Base-by-base conservation (phyloP, 2,888 invertebrate genomes). In the Tinea trinotella region DNA sequence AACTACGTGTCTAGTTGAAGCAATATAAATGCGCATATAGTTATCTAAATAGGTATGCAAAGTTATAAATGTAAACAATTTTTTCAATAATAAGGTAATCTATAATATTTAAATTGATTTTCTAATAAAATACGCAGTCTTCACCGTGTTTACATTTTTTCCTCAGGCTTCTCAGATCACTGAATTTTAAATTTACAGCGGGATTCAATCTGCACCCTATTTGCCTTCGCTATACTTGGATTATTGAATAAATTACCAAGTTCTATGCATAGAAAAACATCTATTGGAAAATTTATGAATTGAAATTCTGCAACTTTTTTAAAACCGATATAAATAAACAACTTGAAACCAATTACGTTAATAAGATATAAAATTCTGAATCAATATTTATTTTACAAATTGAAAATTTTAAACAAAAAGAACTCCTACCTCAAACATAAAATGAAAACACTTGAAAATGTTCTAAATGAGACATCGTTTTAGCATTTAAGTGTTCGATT, bases 401-500 rank as follows among this genome's bases (percentile, higher is more conserved):
- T n/a, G n/a, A n/a, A n/a, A n/a, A n/a, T n/a, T n/a, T n/a, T n/a
- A n/a, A n/a, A n/a, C n/a, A n/a, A n/a, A n/a, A n/a, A 56, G 56
- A 53, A 44, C 35, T 46, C 54, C n/a, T 15, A 30, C n/a, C 30
- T 53, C 17, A 36, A 53, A 53, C 53, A 36, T 24, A 50, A 50
- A 36, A 19, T 35, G 40, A 53, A 54, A 54, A 15, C 40, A 24
- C 44, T 46, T 30, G 54, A 20, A 18, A 53, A 44, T 30, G 30
- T 18, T 18, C 12, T 18, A 19, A 19, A 36, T 36, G 13, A 40
- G 20, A 53, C 40, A 40, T 22, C 40, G 12, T 53, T 53, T 40
- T 40, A n/a, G 15, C 19, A 48, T 53, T 34, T 36, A 64, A 65
- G 74, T 71, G 75, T 70, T 69, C 70, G 74, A 69, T 74, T 52